Percentiles rank a stretch among this genome's conserved stretches.
Evolutionary conservation across 2,888 invertebrate species (phyloP).

Genomic region (Cremastobaeus sp.): DNA sequence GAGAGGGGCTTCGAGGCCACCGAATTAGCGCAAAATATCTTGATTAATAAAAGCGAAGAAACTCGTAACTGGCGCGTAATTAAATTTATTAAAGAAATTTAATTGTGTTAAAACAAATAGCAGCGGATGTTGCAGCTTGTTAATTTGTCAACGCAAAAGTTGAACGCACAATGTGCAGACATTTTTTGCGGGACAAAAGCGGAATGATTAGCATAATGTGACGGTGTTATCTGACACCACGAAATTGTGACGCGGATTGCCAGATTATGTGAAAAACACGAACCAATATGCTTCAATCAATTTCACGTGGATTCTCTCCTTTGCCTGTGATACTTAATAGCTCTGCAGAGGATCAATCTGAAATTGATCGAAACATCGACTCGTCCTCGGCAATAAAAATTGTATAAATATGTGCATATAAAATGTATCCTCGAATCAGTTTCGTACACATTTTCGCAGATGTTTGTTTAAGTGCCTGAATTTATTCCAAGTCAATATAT

Average conservation of each 20-base stretch:
- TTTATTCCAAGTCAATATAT: constrained; percentile 25
- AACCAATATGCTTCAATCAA: constrained; percentile 29
- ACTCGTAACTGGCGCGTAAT: no score
- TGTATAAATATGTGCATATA: constrained; percentile 32
- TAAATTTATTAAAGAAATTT: no score
- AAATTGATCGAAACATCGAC: constrained; percentile 46
- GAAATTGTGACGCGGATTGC: constrained; percentile 16
- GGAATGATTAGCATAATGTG: constrained; percentile 23
- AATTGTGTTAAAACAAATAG: no score
- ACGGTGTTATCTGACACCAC: constrained; percentile 3
- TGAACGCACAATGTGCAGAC: constrained; percentile 43
- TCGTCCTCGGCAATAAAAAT: constrained; percentile 31
- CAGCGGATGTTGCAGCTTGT: no score
- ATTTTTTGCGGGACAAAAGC: constrained; percentile 28
- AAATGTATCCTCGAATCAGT: constrained; percentile 25
- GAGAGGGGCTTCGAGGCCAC: background rate
- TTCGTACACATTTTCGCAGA: constrained; percentile 8
- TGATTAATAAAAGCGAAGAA: background rate
- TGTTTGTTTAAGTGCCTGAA: constrained; percentile 26
- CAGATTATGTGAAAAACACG: constrained; percentile 13
- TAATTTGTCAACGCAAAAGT: no score
- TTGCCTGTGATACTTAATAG: constrained; percentile 42
- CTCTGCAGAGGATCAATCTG: constrained; percentile 40
- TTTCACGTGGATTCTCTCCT: constrained; percentile 30
- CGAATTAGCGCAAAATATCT: no score